Percentiles rank a stretch among this genome's conserved stretches.
Evolutionary conservation across 2,113 vertebrate genomes (phyloP).

Genomic region (Trematocara stigmaticum): DNA sequence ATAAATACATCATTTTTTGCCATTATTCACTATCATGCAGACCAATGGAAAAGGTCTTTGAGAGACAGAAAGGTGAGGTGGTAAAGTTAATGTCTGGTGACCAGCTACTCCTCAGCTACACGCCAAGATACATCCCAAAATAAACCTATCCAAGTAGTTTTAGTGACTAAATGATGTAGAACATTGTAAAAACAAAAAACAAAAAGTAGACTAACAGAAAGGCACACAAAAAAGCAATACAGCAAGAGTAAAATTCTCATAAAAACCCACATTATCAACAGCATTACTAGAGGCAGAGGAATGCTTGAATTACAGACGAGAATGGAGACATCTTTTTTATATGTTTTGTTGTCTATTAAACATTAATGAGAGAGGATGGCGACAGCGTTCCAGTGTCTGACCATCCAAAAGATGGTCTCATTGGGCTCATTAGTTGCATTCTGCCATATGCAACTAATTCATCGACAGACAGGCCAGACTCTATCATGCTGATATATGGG

Average conservation of each 20-base stretch:
- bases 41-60: background rate
- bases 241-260: background rate
- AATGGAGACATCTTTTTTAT: background rate
- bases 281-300: background rate
- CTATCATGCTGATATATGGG: background rate
- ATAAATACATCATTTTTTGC: background rate
- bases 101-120: background rate
- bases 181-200: background rate
- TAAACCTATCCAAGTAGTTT: background rate
- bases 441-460: background rate
- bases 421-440: background rate
- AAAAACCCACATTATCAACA: background rate
- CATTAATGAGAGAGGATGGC: conserved; percentile 12
- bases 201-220: background rate
- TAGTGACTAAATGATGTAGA: background rate
- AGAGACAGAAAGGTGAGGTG: background rate
- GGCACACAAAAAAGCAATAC: background rate
- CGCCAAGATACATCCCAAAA: background rate
- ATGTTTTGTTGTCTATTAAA: conserved; percentile 20
- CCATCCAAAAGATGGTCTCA: background rate
- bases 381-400: background rate
- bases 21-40: background rate
- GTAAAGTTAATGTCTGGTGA: background rate
- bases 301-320: conserved; percentile 48
- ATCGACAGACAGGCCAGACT: background rate